Evolutionary conservation across 1,140 invertebrate genomes (phyloP).

Genomic region (Plutomurus gul): DNA sequence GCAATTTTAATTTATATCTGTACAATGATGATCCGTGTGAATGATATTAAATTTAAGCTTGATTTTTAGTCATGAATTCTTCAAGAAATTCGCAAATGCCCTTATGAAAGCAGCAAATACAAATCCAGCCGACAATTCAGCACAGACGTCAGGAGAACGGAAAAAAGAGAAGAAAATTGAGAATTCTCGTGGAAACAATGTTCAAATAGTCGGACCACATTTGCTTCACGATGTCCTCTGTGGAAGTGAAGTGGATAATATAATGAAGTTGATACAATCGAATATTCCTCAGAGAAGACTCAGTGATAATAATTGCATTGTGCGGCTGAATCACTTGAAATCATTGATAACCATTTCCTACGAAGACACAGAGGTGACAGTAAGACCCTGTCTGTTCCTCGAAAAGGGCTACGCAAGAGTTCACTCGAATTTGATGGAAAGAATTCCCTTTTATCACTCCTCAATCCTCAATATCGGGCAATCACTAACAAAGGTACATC

Average conservation of each 20-base stretch:
- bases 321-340: constrained; percentile 45
- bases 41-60: not conserved
- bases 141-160: not conserved
- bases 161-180: too few relatives aligned
- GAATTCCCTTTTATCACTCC: constrained; percentile 48
- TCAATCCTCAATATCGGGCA: constrained; percentile 43
- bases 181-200: too few relatives aligned
- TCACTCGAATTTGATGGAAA: constrained; percentile 42
- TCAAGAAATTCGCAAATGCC: constrained; percentile 45
- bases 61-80: constrained; percentile 47
- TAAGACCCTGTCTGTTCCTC: constrained; percentile 36
- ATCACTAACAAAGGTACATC: constrained; percentile 8
- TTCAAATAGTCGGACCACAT: constrained; percentile 53
- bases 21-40: not conserved
- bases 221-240: constrained; percentile 36
- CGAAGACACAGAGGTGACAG: constrained; percentile 40
- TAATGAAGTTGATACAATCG: constrained; percentile 43
- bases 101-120: constrained; percentile 34
- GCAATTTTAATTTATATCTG: not conserved
- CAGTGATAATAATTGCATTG: not conserved
- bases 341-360: constrained; percentile 30
- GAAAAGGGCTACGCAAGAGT: constrained; percentile 40
- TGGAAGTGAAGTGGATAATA: constrained; percentile 40
- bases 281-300: not conserved
- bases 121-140: not conserved